Base-by-base conservation (phyloP, 1,140 invertebrate genomes). In the Plectus sambesii region DNA sequence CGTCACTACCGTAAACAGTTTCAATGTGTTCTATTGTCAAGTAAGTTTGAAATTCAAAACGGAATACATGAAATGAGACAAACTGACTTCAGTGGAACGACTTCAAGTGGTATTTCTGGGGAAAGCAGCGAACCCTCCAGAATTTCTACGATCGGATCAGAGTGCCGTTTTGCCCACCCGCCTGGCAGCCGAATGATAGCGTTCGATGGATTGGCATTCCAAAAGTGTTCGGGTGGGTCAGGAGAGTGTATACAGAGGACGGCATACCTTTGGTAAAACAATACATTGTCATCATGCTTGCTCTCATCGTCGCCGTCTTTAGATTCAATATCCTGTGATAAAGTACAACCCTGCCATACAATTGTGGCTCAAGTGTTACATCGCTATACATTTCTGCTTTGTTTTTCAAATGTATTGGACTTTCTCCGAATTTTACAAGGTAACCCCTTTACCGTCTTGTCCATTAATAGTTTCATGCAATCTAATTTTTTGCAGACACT, bases 11-110 rank as follows among this genome's bases (percentile, higher is more conserved):
- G 59, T 77, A 23, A 57, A 70, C 9, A 73, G 69, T 33, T 78
- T 72, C 66, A 70, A 78, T 54, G 73, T 75, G 36, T 25, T 77
- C 8, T 69, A 71, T 49, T 62, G 72, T 15, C 76, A 78, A 69
- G 73, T 75, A 58, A 47, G 54, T 59, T 20, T 1, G 36, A 23
- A 9, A 17, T 29, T 4, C 12, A n/a, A 45, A 3, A 0, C 33
- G 24, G n/a, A n/a, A n/a, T 15, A 20, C 15, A 19, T 45, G 35
- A 9, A 29, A n/a, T 35, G 9, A 30, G 3, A 12, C 20, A 29
- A 27, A 9, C 36, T 45, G 46, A 0, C 22, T 58, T 27, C 40
- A 64, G 50, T 65, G 63, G 26, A 60, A 69, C 42, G 60, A 6
- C 43, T 60, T 17, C 49, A 51, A 39, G 60, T 61, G 38, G 33